A percentile compares a stretch with the other conserved stretches of the same genome.
These are phyloP conservation scores for Epizoanthus fatuus DNA, from an alignment of 92 coral and sea anemone species.

Conservation along the genomic window DNA sequence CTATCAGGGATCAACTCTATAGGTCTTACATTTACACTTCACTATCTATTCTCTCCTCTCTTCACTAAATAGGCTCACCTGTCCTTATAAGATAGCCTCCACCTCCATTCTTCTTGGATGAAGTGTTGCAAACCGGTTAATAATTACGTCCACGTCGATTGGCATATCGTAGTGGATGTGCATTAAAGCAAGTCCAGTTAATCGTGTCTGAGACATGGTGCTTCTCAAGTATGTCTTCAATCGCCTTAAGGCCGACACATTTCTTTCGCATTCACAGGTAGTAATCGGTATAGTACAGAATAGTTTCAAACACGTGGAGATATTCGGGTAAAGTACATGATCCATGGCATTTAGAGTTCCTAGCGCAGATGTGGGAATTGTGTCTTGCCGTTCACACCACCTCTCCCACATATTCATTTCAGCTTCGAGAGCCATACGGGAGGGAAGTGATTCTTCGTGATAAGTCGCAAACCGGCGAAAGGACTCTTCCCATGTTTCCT, in stretches of 20 bases:
- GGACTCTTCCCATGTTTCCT: conserved; percentile 47
- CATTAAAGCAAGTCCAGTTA: conserved; percentile 11
- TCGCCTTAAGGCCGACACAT: conserved; percentile 47
- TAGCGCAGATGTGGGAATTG: conserved; percentile 21
- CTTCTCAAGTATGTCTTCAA: conserved; percentile 28
- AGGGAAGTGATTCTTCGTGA: conserved; percentile 39
- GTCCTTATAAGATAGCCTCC: conserved; percentile 9
- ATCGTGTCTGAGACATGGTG: conserved; percentile 32
- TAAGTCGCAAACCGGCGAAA: conserved; percentile 41
- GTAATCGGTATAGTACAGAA: conserved; percentile 40
- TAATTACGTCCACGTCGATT: conserved; percentile 33
- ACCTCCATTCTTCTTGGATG: conserved; percentile 40
- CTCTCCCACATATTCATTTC: conserved; percentile 54
- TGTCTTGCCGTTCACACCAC: conserved; percentile 43
- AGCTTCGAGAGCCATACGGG: conserved; percentile 43
- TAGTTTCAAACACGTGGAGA: conserved; percentile 46
- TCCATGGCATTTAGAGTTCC: conserved; percentile 50
- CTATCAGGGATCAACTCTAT: too few relatives aligned
- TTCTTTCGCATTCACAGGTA: conserved; percentile 34
- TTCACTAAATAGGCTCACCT: too few relatives aligned
- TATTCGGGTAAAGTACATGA: conserved; percentile 35
- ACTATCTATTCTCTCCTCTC: too few relatives aligned
- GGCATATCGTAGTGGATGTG: conserved; percentile 23
- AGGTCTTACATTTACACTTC: too few relatives aligned
- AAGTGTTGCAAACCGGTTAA: conserved; percentile 28